These are phyloP conservation scores for Meleagris gallopavo DNA, from an alignment of 2,113 vertebrate genomes.

Conservation along the genomic window DNA sequence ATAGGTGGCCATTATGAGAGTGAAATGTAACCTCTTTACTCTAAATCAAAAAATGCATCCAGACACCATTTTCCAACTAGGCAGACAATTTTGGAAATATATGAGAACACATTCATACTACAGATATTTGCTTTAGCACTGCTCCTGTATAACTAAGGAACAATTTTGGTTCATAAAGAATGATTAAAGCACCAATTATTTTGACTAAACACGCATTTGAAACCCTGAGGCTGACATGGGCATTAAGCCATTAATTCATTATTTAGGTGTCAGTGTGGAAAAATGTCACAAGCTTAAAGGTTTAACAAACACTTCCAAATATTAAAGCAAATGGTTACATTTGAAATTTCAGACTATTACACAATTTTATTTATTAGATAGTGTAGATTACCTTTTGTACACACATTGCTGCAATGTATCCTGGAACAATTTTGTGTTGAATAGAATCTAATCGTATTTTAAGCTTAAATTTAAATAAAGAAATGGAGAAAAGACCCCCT, in stretches of 20 bases:
- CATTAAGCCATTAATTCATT: conserved; percentile 70
- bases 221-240: conserved; percentile 61
- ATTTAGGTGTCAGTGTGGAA: conserved; percentile 64
- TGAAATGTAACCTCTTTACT: not conserved
- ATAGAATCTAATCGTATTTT: conserved; percentile 54
- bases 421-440: conserved; percentile 31
- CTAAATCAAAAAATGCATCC: not conserved
- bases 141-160: conserved; percentile 11
- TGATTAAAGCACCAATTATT: conserved; percentile 73
- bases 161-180: conserved; percentile 64
- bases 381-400: conserved; percentile 48
- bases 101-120: conserved; percentile 2
- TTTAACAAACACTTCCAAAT: conserved; percentile 54
- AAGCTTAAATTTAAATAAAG: conserved; percentile 65
- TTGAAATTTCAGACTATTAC: conserved; percentile 54
- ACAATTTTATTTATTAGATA: conserved; percentile 65
- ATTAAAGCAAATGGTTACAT: conserved; percentile 60
- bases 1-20: not conserved
- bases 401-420: conserved; percentile 39
- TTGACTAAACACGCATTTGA: conserved; percentile 63
- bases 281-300: conserved; percentile 65
- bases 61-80: not conserved
- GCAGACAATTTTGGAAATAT: conserved; percentile 19
- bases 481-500: conserved; percentile 57
- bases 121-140: conserved; percentile 50